Conservation (phyloP, 2,797 vertebrate species). For the Halcyon badia region DNA sequence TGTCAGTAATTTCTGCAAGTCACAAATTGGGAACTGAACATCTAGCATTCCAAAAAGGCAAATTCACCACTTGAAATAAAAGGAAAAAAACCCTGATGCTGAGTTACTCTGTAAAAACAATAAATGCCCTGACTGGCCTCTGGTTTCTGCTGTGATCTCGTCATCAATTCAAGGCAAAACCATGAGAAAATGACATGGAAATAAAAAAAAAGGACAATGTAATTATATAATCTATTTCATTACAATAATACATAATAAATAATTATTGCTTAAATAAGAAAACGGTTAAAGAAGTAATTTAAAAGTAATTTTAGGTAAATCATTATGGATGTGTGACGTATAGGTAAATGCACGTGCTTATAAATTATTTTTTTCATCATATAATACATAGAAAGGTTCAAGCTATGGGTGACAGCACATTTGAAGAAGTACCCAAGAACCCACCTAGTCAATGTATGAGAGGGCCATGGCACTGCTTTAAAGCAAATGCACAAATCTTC, state of each 20-base stretch:
- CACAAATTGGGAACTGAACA: rapidly evolving
- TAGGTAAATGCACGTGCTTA: neutral
- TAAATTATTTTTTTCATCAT: neutral
- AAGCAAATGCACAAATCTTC: neutral
- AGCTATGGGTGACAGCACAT: neutral
- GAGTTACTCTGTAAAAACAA: neutral
- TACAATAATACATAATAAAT: neutral
- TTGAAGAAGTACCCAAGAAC: neutral
- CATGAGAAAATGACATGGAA: neutral
- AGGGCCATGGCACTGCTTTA: neutral
- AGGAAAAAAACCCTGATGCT: neutral
- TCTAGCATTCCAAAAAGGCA: neutral
- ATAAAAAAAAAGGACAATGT: neutral
- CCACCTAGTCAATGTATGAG: neutral
- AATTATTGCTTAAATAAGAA: neutral
- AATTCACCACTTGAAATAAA: neutral
- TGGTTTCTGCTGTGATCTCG: neutral
- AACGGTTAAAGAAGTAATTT: neutral
- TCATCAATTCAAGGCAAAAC: neutral
- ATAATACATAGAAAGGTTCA: neutral
- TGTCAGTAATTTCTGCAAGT: neutral
- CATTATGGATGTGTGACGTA: neutral
- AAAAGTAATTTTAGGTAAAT: neutral
- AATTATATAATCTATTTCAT: neutral
- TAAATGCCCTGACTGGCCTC: neutral